phyloP scores from a whole-genome alignment of 2,797 vertebrate genomes.

The Cyclura pinguis region DNA sequence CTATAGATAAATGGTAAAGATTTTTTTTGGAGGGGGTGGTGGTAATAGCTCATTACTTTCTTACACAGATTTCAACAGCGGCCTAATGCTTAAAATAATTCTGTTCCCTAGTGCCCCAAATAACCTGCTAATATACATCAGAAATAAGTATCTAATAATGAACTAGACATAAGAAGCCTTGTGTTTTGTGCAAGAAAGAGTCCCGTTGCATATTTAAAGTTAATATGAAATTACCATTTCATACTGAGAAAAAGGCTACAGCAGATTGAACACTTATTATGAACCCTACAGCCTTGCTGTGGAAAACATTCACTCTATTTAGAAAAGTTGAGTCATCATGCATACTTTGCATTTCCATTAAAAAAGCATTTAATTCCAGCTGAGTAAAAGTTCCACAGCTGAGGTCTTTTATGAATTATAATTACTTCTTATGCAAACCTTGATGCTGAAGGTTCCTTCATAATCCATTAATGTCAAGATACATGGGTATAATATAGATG shows the following conservation, averaged over 20 bases:
- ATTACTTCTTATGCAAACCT: not conserved
- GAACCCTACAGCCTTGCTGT: constrained; percentile 20
- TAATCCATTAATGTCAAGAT: not conserved
- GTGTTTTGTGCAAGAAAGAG: not conserved
- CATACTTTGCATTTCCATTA: constrained; percentile 54
- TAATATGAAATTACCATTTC: constrained; percentile 49
- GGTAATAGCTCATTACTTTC: not conserved
- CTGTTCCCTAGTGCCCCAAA: not conserved
- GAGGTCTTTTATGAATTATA: constrained; percentile 43
- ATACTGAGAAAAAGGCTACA: constrained; percentile 17
- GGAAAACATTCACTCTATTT: constrained; percentile 48
- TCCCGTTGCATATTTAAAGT: not conserved
- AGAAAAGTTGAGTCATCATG: constrained; percentile 24
- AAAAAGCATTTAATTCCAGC: constrained; percentile 50
- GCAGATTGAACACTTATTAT: not conserved
- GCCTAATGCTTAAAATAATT: constrained; percentile 14
- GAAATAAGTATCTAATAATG: constrained; percentile 25
- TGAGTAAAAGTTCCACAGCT: constrained; percentile 38
- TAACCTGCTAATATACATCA: constrained; percentile 32
- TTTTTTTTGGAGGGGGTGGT: not conserved
- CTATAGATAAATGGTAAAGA: not conserved
- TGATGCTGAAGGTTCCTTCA: accelerated
- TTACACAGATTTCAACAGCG: not conserved
- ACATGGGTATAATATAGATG: not conserved
- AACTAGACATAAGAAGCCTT: not conserved